Evolutionary conservation across 2,888 invertebrate genomes (phyloP).

Genomic region (Icerya purchasi): DNA sequence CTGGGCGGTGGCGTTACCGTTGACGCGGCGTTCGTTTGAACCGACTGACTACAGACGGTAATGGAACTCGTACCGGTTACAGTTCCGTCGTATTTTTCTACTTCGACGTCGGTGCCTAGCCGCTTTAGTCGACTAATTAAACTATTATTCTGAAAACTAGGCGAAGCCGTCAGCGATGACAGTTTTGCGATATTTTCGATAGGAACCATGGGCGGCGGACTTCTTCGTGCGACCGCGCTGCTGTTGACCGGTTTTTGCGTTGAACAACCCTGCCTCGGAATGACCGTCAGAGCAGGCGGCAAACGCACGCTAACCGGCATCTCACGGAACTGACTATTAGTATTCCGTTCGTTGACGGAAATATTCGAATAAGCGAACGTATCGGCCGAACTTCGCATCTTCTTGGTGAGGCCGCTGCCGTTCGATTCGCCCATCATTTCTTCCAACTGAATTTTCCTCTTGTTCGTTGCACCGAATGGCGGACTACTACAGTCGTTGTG

Average conservation of each 20-base stretch:
- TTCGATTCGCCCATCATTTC: too few species aligned
- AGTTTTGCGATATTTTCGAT: conserved; percentile 4
- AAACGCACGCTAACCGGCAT: conserved; percentile 9
- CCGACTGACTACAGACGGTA: too few species aligned
- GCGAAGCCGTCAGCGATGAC: background rate
- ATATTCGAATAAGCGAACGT: too few species aligned
- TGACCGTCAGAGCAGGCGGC: conserved; percentile 1
- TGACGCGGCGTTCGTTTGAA: background rate
- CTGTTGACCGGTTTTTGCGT: conserved; percentile 4
- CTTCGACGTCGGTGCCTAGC: conserved; percentile 20
- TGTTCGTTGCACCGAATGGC: too few species aligned
- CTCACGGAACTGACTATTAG: too few species aligned
- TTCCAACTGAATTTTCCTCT: too few species aligned
- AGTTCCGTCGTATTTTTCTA: conserved; percentile 14
- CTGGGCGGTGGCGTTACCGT: background rate
- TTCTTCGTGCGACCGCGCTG: background rate
- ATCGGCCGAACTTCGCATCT: too few species aligned
- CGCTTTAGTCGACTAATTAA: conserved; percentile 19
- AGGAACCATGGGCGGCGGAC: conserved; percentile 11
- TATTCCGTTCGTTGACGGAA: too few species aligned
- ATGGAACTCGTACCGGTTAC: background rate
- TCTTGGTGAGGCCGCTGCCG: too few species aligned
- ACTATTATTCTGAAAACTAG: conserved; percentile 2
- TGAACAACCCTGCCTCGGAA: conserved; percentile 11
- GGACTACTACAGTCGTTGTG: too few species aligned